Evolutionary conservation across 2,113 vertebrate species (phyloP), one percentile per base, ranked within the genome.

Genomic region (Tretioscincus oriximinensis): DNA sequence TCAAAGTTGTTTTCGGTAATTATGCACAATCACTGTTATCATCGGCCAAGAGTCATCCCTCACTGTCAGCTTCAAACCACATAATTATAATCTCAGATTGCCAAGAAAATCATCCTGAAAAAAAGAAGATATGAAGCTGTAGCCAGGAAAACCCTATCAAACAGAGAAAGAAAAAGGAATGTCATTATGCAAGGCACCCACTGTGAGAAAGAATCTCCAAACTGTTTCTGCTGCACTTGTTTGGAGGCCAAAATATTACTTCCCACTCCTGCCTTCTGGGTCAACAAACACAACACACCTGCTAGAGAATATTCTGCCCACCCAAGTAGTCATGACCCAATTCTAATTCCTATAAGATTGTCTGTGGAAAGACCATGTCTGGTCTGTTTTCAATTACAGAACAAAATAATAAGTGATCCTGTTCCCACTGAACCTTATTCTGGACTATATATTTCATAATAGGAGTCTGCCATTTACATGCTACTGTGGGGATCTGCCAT

Each of bases 1-100:
- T 87, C 91, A 90, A 91, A 92, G 90, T 76, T 92, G 92, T 93
- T 93, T 93, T 93, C 89, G 88, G 88, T 89, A 94, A 93, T 95
- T 91, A 93, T 70, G 81, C 87, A 80, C 79, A 93, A 93, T 94
- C 89, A 90, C 82, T 85, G 86, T 94, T 89, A 92, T 90, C 88
- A 85, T 87, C 85, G 86, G 90, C 89, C 94, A 92, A 92, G 90
- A 76, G 85, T 1, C 87, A 79, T 86, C 82, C 90, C 85, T 86
- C 85, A 84, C 70, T 88, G 85, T 79, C 86, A 47, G 81, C 84
- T 89, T 88, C 89, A 92, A 88, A 76, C 54, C 54, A 83, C 74
- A 54, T 64, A 58, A 80, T 85, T 88, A 83, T 81, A 86, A 65
- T 82, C 73, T 69, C 80, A 86, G 72, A 90, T 18, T 84, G 90